Evolutionary conservation across 2,888 invertebrate species (phyloP), one percentile per base, ranked within the genome.

Genomic region (Enchytraeus crypticus): DNA sequence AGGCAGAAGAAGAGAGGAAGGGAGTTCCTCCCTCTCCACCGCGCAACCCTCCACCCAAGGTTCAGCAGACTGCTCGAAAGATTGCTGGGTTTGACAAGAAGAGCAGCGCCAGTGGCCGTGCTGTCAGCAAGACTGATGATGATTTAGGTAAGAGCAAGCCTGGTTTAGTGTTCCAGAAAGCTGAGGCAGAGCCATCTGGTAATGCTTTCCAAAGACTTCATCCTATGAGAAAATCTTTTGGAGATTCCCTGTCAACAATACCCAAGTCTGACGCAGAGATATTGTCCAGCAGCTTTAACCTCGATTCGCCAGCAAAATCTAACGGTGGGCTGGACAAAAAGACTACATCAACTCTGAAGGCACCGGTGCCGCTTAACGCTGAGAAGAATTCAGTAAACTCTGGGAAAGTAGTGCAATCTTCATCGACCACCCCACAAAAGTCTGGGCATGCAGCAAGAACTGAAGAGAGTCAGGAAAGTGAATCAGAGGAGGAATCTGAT

Each of bases 401-500:
- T n/a, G n/a, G n/a, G n/a, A n/a, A n/a, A n/a, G n/a, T n/a, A n/a
- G n/a, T n/a, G n/a, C n/a, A n/a, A n/a, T n/a, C n/a, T n/a, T n/a
- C n/a, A n/a, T n/a, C n/a, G n/a, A n/a, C n/a, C n/a, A n/a, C n/a
- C n/a, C n/a, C n/a, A n/a, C n/a, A n/a, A n/a, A n/a, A n/a, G n/a
- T n/a, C n/a, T n/a, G n/a, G 32, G 8, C 30, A 29, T 21, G n/a
- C 32, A 2, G 53, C 30, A 30, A 21, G 33, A 23, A 30, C 53
- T 5, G 53, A 51, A n/a, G 33, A 21, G 32, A 29, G 21, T 18
- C 34, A 56, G 33, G 34, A 43, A 46, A 33, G 51, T 23, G 53
- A 62, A 30, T 23, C 30, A 0, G 45, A 49, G 8, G 54, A 62
- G 18, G 59, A 62, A n/a, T 38, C 45, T 3, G 51, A 57, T 30